Evolutionary conservation across 30 jellyfish, hydroid and myxozoan species (phyloP), one percentile per base, ranked within the genome.

Genomic region (Calvadosia cruxmelitensis): DNA sequence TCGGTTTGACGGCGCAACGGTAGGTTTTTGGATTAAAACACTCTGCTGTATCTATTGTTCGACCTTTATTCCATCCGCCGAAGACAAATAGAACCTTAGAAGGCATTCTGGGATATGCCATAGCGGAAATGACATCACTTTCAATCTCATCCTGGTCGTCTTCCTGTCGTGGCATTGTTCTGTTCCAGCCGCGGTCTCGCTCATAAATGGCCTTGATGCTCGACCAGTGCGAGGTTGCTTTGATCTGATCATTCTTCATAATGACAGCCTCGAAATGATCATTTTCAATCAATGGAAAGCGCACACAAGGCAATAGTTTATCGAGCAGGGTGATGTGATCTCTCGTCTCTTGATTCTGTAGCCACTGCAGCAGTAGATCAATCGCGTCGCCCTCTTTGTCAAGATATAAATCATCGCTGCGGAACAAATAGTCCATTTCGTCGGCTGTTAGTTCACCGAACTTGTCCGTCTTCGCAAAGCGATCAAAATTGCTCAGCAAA

Each of bases 41-140:
- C 67, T 84, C 95, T 7, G 84, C 48, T 23, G 64, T 67, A 30
- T 69, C 88, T 50, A 84, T 62, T n/a, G 84, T 53, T 26, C 90
- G 79, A 7, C 95, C 95, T 20, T 70, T 76, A 62, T 74, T 84
- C 95, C 95, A 84, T 20, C 95, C 95, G 2, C 95, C 95, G 26
- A 33, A 48, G 12, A 72, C 57, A 52, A 63, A 73, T 2, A 84
- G 67, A 30, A 84, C 34, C 50, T 84, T 84, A 7, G 95, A 52
- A 2, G 95, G 95, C 7, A 71, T 53, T 16, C 95, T 85, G 3
- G 50, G 57, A 30, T 61, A 29, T 0, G 52, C 35, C 30, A 73
- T 36, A 70, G 62, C 73, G 65, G 92, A 84, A 3, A 75, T 78
- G 35, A 78, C 3, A 49, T 71, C 69, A 10, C 68, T 34, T 33